Evolutionary conservation across 2,797 vertebrate genomes (phyloP), one percentile per base, ranked within the genome.

Genomic region (Pseudotriccus pelzelni): DNA sequence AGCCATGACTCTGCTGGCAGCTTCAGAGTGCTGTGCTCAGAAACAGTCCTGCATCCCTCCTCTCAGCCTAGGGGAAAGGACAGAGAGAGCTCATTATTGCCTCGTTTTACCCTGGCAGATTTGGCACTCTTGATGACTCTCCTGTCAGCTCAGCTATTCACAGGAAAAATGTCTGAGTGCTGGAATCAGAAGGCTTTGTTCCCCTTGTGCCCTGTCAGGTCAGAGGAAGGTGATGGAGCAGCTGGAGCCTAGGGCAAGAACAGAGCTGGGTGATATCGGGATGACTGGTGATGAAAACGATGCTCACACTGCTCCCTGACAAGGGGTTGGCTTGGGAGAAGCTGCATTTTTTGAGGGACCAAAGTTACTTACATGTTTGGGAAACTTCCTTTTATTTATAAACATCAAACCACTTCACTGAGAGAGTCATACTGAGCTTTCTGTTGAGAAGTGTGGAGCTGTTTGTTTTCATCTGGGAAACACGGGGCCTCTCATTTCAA

Each of bases 1-100:
- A 74, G 60, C 59, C 41, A 21, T 1, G 7, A 44, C 20, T 28
- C 1, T 1, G 10, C 49, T 46, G 28, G 28, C 36, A 76, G 37
- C 39, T 58, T 7, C 1, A 32, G 55, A 70, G 36, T 5, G 41
- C 58, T 0, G 0, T 28, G 34, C 53, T 75, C 62, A 60, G 67
- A 44, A 77, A 20, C 41, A 32, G 12, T n/a, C 28, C 32, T 36
- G 28, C 36, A 36, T 56, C 27, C 15, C n/a, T 80, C 18, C 62
- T 70, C 32, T 19, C 50, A 53, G 23, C 27, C 30, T 9, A 20
- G 58, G 47, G 13, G n/a, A 55, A 63, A 0, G 1, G 6, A 18
- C 0, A 7, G 55, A 28, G 39, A 69, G 24, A 30, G 17, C 24
- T 64, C 41, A 3, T 27, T 12, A 28, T 24, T 81, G 52, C 21